These are phyloP conservation scores for Podabrus alpinus DNA, from an alignment of 2,888 invertebrate genomes.

Conservation along the genomic window DNA sequence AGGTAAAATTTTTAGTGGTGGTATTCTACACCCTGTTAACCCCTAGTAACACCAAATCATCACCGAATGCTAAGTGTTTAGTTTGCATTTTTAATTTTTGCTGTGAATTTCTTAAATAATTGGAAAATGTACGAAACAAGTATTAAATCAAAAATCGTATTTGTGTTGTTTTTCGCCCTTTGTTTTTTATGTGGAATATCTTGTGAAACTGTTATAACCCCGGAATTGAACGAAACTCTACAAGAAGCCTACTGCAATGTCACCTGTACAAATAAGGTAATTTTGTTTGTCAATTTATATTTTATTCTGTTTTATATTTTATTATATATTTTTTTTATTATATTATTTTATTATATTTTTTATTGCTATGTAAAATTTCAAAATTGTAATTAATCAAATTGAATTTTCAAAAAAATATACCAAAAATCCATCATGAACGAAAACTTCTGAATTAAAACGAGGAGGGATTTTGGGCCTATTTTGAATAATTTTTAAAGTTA, in stretches of 20 bases:
- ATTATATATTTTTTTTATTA: too few species aligned
- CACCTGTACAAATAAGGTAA: background rate
- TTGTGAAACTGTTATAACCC: background rate
- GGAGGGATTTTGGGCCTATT: too few species aligned
- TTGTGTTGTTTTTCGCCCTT: background rate
- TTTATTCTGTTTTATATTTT: too few species aligned
- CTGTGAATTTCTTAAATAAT: background rate
- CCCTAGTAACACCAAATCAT: background rate
- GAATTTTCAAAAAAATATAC: too few species aligned
- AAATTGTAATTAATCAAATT: too few species aligned
- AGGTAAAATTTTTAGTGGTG: background rate
- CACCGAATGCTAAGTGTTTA: too few species aligned
- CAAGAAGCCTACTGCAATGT: background rate
- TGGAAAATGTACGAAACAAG: background rate
- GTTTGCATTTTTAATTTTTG: background rate
- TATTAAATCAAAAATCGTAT: background rate
- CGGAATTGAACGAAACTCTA: background rate
- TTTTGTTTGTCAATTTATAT: background rate
- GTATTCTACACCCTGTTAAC: background rate
- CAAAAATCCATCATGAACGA: too few species aligned
- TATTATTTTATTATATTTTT: too few species aligned
- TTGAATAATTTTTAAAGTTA: too few species aligned
- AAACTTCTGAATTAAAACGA: too few species aligned
- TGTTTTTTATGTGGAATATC: background rate
- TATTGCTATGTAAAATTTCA: too few species aligned